Evolutionary conservation across 2,113 vertebrate species (phyloP), one percentile per base, ranked within the genome.

Genomic region (Boleophthalmus pectinirostris): DNA sequence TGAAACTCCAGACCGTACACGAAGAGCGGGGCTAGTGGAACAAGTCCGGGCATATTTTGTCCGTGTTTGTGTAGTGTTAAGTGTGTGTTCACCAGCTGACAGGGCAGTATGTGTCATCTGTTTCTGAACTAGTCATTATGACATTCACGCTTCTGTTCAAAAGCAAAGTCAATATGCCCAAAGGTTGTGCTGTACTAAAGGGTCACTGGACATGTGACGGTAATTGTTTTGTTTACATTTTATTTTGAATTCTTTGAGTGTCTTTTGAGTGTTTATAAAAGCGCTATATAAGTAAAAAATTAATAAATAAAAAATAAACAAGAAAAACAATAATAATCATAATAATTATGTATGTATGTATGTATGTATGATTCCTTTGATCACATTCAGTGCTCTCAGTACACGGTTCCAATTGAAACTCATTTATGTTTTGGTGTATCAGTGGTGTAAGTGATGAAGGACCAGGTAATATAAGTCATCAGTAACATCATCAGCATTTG

Each of bases 1-100:
- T 24, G 56, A 20, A 60, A 58, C 24, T 0, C 2, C 4, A 29
- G 29, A 2, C 29, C 29, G 20, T 38, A 10, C 6, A n/a, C 2
- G 21, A 4, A 58, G 11, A 24, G 23, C 2, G 65, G 20, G 13
- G 5, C 7, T 5, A 24, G 43, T n/a, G 66, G 69, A 49, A 84
- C 82, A 73, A 45, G 82, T 43, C 75, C 57, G 61, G 72, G 38
- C 82, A 84, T 74, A 73, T 73, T 51, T 33, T 24, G 13, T 47
- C n/a, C 3, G 11, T 6, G 67, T 72, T 8, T n/a, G 51, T 57
- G 29, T 63, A 16, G 51, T 21, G 7, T 23, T n/a, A 51, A 3
- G 25, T 18, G 2, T 29, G 18, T n/a, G 35, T 6, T 1, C 8
- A 66, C 1, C 66, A 65, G 73, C 69, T 64, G 68, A 74, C 23